Conservation (phyloP, 2,888 invertebrate genomes). For the Heliconius erato region DNA sequence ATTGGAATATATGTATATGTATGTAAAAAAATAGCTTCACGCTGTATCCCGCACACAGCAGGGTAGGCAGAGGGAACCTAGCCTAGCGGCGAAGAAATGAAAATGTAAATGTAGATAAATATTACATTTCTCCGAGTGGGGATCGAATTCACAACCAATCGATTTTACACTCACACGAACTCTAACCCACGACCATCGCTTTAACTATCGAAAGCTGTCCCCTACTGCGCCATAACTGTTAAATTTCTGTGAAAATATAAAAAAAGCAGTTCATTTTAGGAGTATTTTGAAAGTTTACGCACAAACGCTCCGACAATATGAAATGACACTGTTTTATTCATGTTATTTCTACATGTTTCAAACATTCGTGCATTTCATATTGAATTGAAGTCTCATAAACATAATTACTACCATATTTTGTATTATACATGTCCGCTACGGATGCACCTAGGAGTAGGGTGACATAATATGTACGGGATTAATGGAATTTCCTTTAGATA, state of each 20-base stretch:
- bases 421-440: conserved; percentile 52
- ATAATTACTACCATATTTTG: conserved; percentile 53
- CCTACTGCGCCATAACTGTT: no score
- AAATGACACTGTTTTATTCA: conserved; percentile 38
- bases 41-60: no score
- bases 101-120: no score
- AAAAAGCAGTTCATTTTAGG: neutral
- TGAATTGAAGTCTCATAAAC: conserved; percentile 49
- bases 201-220: no score
- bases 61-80: no score
- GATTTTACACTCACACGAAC: no score
- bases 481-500: neutral
- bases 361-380: conserved; percentile 44
- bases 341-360: conserved; percentile 36
- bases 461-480: neutral
- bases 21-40: no score
- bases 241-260: neutral
- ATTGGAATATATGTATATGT: neutral
- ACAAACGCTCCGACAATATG: conserved; percentile 21
- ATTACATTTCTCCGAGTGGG: no score
- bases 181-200: no score
- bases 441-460: conserved; percentile 53
- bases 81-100: no score
- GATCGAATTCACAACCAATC: no score
- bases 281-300: conserved; percentile 13